phyloP scores from a whole-genome alignment of 2,888 invertebrate genomes.

The Drosophila ustulata region DNA sequence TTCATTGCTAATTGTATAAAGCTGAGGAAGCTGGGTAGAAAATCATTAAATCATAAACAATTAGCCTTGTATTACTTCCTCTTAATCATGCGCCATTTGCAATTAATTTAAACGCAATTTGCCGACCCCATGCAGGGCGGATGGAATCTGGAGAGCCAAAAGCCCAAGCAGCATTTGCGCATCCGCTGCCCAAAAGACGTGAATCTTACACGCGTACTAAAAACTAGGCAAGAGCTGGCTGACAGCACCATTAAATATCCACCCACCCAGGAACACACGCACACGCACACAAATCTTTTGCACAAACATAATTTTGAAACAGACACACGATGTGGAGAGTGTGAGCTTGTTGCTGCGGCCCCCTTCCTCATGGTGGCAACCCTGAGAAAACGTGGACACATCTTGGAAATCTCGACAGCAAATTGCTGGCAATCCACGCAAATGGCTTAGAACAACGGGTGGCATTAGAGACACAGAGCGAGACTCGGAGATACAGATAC shows the following conservation, averaged over 20 bases:
- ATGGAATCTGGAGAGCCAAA: conserved; percentile 28
- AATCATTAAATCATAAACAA: conserved; percentile 76
- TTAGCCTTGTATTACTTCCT: conserved; percentile 77
- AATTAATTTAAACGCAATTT: conserved; percentile 79
- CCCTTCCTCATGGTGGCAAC: conserved; percentile 2
- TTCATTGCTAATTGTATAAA: conserved; percentile 13
- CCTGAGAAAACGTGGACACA: conserved; percentile 38
- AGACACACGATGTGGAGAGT: conserved; percentile 60
- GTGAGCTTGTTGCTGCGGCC: conserved; percentile 3
- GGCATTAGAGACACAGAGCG: conserved; percentile 61
- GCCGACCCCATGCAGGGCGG: conserved; percentile 68
- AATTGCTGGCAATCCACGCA: conserved; percentile 83
- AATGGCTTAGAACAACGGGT: conserved; percentile 83
- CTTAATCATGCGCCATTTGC: conserved; percentile 80
- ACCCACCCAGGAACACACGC: conserved; percentile 22
- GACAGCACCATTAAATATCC: conserved; percentile 41
- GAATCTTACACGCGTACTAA: conserved; percentile 63
- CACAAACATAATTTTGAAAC: conserved; percentile 80
- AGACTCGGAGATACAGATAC: conserved; percentile 7
- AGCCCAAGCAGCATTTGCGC: conserved; percentile 56
- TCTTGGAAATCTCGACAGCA: conserved; percentile 80
- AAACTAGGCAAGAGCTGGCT: conserved; percentile 62
- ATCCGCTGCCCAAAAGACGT: conserved; percentile 60
- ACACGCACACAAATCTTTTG: conserved; percentile 66
- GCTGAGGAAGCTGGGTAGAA: conserved; percentile 21